Percentiles rank a stretch among this genome's conserved stretches.
phyloP scores from a whole-genome alignment of 2,113 vertebrate species.

The Gnathonemus longibarbis region DNA sequence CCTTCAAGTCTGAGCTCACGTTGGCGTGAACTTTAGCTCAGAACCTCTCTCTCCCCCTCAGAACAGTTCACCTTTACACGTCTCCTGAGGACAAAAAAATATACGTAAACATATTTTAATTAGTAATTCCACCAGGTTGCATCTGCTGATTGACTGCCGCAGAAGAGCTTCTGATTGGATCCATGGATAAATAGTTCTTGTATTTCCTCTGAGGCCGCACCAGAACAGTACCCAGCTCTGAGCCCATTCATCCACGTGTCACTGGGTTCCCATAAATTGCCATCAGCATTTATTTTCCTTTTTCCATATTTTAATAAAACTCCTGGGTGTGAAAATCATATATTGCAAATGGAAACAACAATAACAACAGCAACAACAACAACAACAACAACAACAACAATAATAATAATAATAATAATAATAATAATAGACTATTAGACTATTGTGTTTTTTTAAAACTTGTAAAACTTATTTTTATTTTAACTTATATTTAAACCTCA shows the following conservation, averaged over 20 bases:
- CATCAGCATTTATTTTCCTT: constrained; percentile 15
- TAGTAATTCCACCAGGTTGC: not conserved
- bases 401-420: not conserved
- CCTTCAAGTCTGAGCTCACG: not conserved
- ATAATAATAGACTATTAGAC: not conserved
- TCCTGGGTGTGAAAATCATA: constrained; percentile 12
- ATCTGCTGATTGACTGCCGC: not conserved
- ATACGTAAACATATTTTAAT: not conserved
- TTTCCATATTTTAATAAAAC: constrained; percentile 19
- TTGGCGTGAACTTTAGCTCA: not conserved
- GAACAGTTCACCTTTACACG: not conserved
- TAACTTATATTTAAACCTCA: not conserved
- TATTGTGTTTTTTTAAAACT: not conserved
- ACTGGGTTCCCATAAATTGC: not conserved
- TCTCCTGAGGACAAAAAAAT: constrained; percentile 9
- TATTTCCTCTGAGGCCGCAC: not conserved
- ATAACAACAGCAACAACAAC: not conserved
- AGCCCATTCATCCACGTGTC: not conserved
- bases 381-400: not conserved
- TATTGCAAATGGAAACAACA: not conserved
- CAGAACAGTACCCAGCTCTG: not conserved
- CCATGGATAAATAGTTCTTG: constrained; percentile 21
- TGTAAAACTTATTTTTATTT: not conserved
- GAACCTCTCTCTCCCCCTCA: not conserved
- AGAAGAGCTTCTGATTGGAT: not conserved